Percentiles rank a stretch among this genome's conserved stretches.
Conservation (phyloP, 2,888 invertebrate genomes). For the Phania funesta region DNA sequence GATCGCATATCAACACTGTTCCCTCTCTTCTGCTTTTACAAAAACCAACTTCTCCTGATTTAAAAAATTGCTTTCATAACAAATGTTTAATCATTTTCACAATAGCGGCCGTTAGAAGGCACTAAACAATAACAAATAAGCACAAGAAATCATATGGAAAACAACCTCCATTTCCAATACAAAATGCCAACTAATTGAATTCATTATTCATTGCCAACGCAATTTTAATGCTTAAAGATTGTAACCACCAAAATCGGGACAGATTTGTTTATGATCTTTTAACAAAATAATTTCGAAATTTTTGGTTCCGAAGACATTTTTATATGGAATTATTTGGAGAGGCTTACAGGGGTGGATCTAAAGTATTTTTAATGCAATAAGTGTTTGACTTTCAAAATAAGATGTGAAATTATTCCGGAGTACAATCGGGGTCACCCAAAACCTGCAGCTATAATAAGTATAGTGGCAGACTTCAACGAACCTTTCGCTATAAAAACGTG, state of each 20-base stretch:
- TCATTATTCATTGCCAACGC: slow-evolving; percentile 68
- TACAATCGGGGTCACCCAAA: too few relatives aligned
- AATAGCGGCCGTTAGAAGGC: slow-evolving; percentile 48
- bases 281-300: too few relatives aligned
- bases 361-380: too few relatives aligned
- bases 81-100: slow-evolving; percentile 33
- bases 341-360: too few relatives aligned
- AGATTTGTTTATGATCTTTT: too few relatives aligned
- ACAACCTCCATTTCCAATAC: slow-evolving; percentile 11
- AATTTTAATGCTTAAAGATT: slow-evolving; percentile 43
- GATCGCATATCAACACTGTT: slow-evolving; percentile 46
- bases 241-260: background rate
- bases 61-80: slow-evolving; percentile 22
- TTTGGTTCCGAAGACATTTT: too few relatives aligned
- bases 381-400: too few relatives aligned
- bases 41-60: slow-evolving; percentile 6
- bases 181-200: slow-evolving; percentile 68
- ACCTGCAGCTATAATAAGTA: too few relatives aligned
- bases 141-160: background rate
- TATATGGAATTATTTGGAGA: too few relatives aligned
- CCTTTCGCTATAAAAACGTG: too few relatives aligned
- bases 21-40: background rate
- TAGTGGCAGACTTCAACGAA: too few relatives aligned
- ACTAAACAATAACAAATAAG: slow-evolving; percentile 43
- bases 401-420: too few relatives aligned